Percentiles rank a stretch among this genome's conserved stretches.
phyloP scores from a whole-genome alignment of 2,113 vertebrate genomes.

The Oryzias javanicus region DNA sequence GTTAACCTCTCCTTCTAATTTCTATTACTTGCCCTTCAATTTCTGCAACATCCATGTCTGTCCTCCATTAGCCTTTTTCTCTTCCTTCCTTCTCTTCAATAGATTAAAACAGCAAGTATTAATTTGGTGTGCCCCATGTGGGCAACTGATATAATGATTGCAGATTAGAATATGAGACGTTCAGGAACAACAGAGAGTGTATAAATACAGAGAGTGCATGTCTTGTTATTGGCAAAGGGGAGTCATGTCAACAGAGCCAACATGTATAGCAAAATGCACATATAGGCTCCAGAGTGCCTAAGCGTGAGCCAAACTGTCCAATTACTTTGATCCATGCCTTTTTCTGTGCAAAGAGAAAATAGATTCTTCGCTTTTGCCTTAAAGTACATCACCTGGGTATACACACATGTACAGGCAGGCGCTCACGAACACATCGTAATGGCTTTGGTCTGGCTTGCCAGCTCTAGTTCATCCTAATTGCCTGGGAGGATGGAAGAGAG shows the following conservation, averaged over 20 bases:
- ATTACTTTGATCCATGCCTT: slow-evolving; percentile 59
- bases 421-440: slow-evolving; percentile 36
- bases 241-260: background rate
- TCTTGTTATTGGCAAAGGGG: slow-evolving; percentile 5
- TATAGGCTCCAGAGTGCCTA: slow-evolving; percentile 17
- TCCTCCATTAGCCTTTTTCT: slow-evolving; percentile 40
- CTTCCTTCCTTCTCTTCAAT: slow-evolving; percentile 3
- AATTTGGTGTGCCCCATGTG: slow-evolving; percentile 29
- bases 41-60: slow-evolving; percentile 24
- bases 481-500: slow-evolving; percentile 27
- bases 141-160: slow-evolving; percentile 8
- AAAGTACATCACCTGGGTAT: slow-evolving; percentile 37
- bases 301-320: slow-evolving; percentile 56
- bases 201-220: background rate
- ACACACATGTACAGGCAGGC: slow-evolving; percentile 15
- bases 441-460: slow-evolving; percentile 26
- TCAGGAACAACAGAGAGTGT: slow-evolving; percentile 11
- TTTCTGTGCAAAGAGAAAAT: slow-evolving; percentile 31
- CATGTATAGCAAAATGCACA: background rate
- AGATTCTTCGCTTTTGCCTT: slow-evolving; percentile 29
- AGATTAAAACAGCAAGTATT: slow-evolving; percentile 14
- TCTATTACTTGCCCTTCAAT: slow-evolving; percentile 8
- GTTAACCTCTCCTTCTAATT: slow-evolving; percentile 5
- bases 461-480: slow-evolving; percentile 46
- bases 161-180: slow-evolving; percentile 19